Percentiles rank a stretch among this genome's conserved stretches.
Evolutionary conservation across 2,888 invertebrate species (phyloP).

Genomic region (Melanotus villosus): DNA sequence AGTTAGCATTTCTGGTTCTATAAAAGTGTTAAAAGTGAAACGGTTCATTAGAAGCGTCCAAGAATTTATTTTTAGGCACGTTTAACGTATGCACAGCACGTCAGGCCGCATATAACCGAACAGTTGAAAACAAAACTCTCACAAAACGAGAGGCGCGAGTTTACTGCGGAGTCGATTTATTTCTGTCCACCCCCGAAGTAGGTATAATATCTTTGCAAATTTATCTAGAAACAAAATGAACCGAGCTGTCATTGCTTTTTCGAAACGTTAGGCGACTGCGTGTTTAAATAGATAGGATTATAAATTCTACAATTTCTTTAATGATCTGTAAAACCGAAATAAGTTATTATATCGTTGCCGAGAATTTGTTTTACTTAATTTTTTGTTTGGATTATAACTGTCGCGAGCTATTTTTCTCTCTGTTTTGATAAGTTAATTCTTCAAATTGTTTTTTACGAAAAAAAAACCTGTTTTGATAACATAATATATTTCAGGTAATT

Average conservation of each 20-base stretch:
- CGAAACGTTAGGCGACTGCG: slow-evolving; percentile 15
- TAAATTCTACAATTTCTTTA: slow-evolving; percentile 57
- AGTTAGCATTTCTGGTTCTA: too few species aligned
- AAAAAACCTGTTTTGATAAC: slow-evolving; percentile 14
- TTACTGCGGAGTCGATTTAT: slow-evolving; percentile 48
- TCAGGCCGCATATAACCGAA: slow-evolving; percentile 34
- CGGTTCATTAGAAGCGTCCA: too few species aligned
- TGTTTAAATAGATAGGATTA: slow-evolving; percentile 55
- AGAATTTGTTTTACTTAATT: slow-evolving; percentile 30
- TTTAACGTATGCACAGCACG: slow-evolving; percentile 3
- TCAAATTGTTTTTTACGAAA: slow-evolving; percentile 12
- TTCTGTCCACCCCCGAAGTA: slow-evolving; percentile 53
- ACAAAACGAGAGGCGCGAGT: slow-evolving; percentile 45
- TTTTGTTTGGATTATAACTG: slow-evolving; percentile 25
- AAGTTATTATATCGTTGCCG: slow-evolving; percentile 53
- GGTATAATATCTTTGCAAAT: slow-evolving; percentile 48
- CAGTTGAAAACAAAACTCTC: slow-evolving; percentile 31
- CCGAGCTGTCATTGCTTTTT: slow-evolving; percentile 57
- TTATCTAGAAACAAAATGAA: slow-evolving; percentile 57
- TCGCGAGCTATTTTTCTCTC: slow-evolving; percentile 6
- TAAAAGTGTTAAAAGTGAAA: too few species aligned
- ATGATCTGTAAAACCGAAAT: slow-evolving; percentile 52
- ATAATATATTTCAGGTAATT: slow-evolving; percentile 8
- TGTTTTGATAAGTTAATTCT: slow-evolving; percentile 22
- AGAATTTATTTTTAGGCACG: too few species aligned